Base-by-base conservation (phyloP, 2,888 invertebrate genomes). In the Drosophila ochracea region DNA sequence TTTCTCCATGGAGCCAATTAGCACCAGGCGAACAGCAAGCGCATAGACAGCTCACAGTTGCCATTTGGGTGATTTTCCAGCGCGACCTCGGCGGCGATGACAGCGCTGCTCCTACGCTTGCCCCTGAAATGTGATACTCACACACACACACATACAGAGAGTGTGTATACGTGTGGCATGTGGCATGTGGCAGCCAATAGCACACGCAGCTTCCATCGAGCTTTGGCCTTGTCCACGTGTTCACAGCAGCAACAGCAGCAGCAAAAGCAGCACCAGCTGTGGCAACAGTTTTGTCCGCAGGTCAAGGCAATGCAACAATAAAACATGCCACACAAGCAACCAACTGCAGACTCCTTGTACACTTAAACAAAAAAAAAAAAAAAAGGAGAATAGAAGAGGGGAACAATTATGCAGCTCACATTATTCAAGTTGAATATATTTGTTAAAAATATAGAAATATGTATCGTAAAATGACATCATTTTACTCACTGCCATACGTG, bases 1-100 rank as follows among this genome's bases (percentile, higher is more conserved):
- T 92, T 92, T 92, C 91, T 91, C 91, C 81, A 91, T 89, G 85
- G 92, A 91, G 92, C 91, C 90, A 91, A 92, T 87, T 83, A 83
- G 57, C 69, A 87, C 84, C 84, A 91, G 92, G 92, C 91, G 83
- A 91, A 63, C 92, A 92, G 92, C 78, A 91, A 74, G 53, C 68
- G 66, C 63, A 54, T 37, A 57, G 55, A 72, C 62, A 52, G 53
- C 52, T 50, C 50, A 71, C 55, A 49, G 63, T 58, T 77, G 72
- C 68, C 71, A 35, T 37, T 35, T 54, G 54, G 21, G 54, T 54
- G 47, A 16, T 47, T 47, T 47, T 47, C 47, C 47, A 47, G 47
- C 47, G 47, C 21, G 21, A 16, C 37, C 55, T 55, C 37, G 28
- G 11, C 37, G n/a, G 19, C 47, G 47, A 16, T 47, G 25, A 47